Conservation (phyloP, 2,888 invertebrate genomes). For the Hyalella azteca region DNA sequence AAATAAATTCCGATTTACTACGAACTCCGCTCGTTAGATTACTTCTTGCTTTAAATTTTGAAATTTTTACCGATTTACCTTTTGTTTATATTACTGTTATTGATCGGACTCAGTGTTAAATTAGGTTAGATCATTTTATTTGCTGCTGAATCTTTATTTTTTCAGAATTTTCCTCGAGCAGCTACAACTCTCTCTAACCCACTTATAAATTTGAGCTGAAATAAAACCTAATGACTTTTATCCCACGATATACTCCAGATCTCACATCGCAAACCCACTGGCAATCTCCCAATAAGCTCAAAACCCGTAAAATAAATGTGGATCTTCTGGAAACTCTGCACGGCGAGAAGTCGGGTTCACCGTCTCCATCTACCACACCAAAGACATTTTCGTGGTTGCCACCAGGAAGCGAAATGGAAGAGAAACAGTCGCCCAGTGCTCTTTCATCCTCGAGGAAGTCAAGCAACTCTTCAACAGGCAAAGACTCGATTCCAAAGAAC, state of each 20-base stretch:
- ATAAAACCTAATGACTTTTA: too few species aligned
- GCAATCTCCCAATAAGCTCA: background rate
- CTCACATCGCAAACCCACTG: conserved; percentile 9
- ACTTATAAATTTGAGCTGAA: too few species aligned
- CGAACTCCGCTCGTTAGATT: too few species aligned
- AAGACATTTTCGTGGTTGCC: background rate
- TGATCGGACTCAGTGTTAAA: too few species aligned
- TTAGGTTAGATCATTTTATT: too few species aligned
- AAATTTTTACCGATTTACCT: too few species aligned
- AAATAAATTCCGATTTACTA: too few species aligned
- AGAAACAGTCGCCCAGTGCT: background rate
- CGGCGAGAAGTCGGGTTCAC: background rate
- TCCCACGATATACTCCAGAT: background rate
- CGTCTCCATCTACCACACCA: background rate
- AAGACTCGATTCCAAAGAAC: background rate
- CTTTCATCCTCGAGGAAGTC: background rate
- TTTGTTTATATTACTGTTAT: too few species aligned
- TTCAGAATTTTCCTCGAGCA: too few species aligned
- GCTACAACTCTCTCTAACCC: too few species aligned
- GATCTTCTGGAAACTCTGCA: conserved; percentile 1
- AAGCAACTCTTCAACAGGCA: background rate
- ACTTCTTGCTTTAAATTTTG: too few species aligned
- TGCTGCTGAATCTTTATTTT: too few species aligned
- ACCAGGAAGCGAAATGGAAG: background rate
- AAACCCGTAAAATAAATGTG: background rate